phyloP scores from a whole-genome alignment of 30 jellyfish, hydroid and myxozoan species.

The Haliclystus octoradiatus region DNA sequence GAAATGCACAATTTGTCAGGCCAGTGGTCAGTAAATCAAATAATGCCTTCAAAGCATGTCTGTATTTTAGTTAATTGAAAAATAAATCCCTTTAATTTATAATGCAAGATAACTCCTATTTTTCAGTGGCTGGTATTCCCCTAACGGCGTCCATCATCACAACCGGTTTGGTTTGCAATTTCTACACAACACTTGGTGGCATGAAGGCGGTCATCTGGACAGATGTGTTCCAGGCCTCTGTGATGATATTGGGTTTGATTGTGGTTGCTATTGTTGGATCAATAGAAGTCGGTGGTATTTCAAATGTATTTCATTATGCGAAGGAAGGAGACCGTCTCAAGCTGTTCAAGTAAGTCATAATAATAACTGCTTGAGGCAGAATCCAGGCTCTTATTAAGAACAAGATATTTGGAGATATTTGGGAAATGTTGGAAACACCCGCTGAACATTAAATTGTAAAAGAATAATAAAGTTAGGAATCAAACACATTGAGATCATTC shows the following conservation, averaged over 20 bases:
- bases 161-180: conserved; percentile 93
- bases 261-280: conserved; percentile 88
- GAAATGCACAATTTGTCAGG: too few species aligned
- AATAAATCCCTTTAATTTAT: too few species aligned
- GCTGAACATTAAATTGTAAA: too few species aligned
- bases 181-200: conserved; percentile 97
- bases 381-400: too few species aligned
- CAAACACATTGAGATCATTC: too few species aligned
- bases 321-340: conserved; percentile 57
- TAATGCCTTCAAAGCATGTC: too few species aligned
- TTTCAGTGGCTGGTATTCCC: conserved; percentile 96
- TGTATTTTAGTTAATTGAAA: neutral
- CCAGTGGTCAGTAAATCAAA: too few species aligned
- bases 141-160: conserved; percentile 80
- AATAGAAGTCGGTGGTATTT: conserved; percentile 52
- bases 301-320: conserved; percentile 43
- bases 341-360: conserved; percentile 65
- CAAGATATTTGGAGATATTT: too few species aligned
- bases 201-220: conserved; percentile 99
- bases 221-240: conserved; percentile 95
- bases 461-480: too few species aligned
- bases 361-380: too few species aligned
- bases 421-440: too few species aligned
- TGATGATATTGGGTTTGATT: conserved; percentile 78
- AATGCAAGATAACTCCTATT: neutral